Percentiles rank a stretch among this genome's conserved stretches.
phyloP scores from a whole-genome alignment of 1,140 invertebrate genomes.

The Goniozus legneri region DNA sequence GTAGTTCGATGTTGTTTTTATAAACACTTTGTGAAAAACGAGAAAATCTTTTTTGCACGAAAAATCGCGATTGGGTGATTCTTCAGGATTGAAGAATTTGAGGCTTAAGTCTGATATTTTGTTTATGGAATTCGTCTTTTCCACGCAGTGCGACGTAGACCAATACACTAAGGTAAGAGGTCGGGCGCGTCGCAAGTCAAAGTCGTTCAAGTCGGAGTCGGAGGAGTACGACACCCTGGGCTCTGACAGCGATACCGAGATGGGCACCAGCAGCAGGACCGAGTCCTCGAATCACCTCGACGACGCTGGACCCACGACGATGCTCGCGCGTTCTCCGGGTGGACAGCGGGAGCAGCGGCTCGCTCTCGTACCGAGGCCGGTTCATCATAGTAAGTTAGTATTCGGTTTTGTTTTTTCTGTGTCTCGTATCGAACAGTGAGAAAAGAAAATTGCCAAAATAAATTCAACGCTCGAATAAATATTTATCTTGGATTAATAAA shows the following conservation, averaged over 20 bases:
- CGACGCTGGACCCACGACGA: slow-evolving; percentile 48
- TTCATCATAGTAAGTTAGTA: slow-evolving; percentile 64
- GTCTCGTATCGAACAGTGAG: slow-evolving; percentile 12
- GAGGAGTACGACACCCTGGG: slow-evolving; percentile 62
- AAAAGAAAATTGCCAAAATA: too few relatives aligned
- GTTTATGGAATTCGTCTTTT: background rate
- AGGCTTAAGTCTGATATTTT: too few relatives aligned
- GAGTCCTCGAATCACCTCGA: slow-evolving; percentile 57
- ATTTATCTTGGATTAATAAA: too few relatives aligned
- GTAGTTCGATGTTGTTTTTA: too few relatives aligned
- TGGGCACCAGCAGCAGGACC: slow-evolving; percentile 53
- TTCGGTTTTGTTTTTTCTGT: slow-evolving; percentile 52
- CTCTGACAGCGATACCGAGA: slow-evolving; percentile 59
- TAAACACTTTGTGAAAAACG: too few relatives aligned
- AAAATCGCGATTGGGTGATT: too few relatives aligned
- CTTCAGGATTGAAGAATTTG: too few relatives aligned
- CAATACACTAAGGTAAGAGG: slow-evolving; percentile 51
- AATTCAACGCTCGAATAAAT: too few relatives aligned
- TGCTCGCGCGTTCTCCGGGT: slow-evolving; percentile 42
- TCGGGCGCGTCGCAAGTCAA: slow-evolving; percentile 46
- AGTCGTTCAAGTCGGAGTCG: slow-evolving; percentile 58
- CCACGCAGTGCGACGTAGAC: slow-evolving; percentile 45
- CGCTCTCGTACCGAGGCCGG: slow-evolving; percentile 52
- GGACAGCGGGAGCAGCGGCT: slow-evolving; percentile 45
- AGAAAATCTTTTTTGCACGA: too few relatives aligned